Evolutionary conservation across 2,888 invertebrate species (phyloP).

Genomic region (Eremobia ochroleuca): DNA sequence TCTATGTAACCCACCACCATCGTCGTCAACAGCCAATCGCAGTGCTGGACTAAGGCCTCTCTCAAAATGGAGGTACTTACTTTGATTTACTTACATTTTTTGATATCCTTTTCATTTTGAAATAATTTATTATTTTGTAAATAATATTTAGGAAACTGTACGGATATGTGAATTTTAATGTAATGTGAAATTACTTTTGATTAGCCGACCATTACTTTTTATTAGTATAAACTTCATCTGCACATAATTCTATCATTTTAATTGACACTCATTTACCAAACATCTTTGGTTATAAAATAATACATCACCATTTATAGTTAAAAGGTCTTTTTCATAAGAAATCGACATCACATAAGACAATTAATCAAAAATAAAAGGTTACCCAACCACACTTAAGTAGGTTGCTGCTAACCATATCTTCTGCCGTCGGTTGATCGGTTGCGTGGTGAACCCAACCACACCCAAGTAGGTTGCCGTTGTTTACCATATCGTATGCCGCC

Average conservation of each 20-base stretch:
- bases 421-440: slow-evolving; percentile 39
- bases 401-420: slow-evolving; percentile 19
- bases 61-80: slow-evolving; percentile 56
- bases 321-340: slow-evolving; percentile 1
- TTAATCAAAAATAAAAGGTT: slow-evolving; percentile 47
- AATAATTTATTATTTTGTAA: not conserved
- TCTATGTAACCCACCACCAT: slow-evolving; percentile 57
- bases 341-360: slow-evolving; percentile 19
- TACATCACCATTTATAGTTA: slow-evolving; percentile 4
- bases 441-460: slow-evolving; percentile 32
- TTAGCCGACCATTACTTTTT: not conserved
- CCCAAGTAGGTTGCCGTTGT: slow-evolving; percentile 26
- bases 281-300: not conserved
- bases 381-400: slow-evolving; percentile 18
- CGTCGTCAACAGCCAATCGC: slow-evolving; percentile 51
- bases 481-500: slow-evolving; percentile 42
- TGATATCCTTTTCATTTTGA: not conserved
- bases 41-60: slow-evolving; percentile 52
- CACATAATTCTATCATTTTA: not conserved
- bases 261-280: not conserved
- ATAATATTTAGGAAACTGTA: not conserved
- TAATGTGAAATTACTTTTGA: not conserved
- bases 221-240: not conserved
- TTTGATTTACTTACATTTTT: slow-evolving; percentile 40
- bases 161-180: not conserved